Base-by-base conservation (phyloP, 2,113 vertebrate genomes). In the Cyrtonyx montezumae region DNA sequence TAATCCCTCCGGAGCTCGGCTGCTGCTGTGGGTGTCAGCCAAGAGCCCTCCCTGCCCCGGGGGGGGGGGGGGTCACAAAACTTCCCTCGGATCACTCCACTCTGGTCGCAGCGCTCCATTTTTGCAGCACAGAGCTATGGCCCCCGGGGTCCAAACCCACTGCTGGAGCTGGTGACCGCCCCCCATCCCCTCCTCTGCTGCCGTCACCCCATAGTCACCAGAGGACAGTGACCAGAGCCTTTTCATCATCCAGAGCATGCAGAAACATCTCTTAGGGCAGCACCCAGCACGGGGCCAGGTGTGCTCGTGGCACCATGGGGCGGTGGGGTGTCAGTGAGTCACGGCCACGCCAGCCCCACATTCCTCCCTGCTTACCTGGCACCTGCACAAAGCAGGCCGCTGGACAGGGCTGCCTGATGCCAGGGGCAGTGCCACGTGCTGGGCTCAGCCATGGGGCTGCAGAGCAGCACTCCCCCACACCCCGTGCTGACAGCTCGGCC, bases 281-380 rank as follows among this genome's bases (percentile, higher is more conserved):
- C 9, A 6, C 23, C 55, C 67, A 65, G 76, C n/a, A 0, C 0
- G 3, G 69, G 26, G 23, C 77, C 3, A 9, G 51, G 32, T 3
- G 5, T 4, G 55, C 63, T 4, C 58, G 43, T 23, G 75, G 1
- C 1, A 67, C 65, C 6, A 18, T 58, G 5, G 69, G 16, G 49
- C 67, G 15, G 1, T 1, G 77, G 94, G 94, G 68, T 23, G 95
- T 86, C 76, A 82, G 32, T 93, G 96, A 96, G 80, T 96, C 94
- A 93, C n/a, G 1, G 66, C 55, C 79, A 34, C n/a, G 61, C 81
- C 87, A 63, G 85, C 66, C 75, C 91, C 92, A 74, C 77, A 71
- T 94, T 88, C 94, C 92, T 91, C 70, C 67, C 83, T 63, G 74
- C 55, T 95, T 89, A 81, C 84, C 81, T 80, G 85, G 73, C 30